Evolutionary conservation across 1,140 invertebrate genomes (phyloP).

Genomic region (Papilio aristodemus): DNA sequence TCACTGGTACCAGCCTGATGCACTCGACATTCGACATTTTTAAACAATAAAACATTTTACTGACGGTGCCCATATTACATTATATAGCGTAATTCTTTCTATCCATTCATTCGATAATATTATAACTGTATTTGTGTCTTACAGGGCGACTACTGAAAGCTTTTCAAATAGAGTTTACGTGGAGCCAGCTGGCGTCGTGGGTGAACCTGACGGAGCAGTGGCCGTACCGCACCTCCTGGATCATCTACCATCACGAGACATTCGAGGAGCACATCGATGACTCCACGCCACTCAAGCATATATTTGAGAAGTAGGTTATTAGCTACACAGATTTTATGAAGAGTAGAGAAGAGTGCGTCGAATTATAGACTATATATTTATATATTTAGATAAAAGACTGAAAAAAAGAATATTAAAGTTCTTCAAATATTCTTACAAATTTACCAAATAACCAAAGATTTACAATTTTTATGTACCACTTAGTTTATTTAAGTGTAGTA

Average conservation of each 20-base stretch:
- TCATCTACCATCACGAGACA: conserved; percentile 96
- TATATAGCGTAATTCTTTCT: too few species aligned
- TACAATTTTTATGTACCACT: conserved; percentile 12
- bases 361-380: too few species aligned
- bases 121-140: conserved; percentile 42
- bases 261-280: conserved; percentile 94
- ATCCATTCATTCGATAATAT: conserved; percentile 11
- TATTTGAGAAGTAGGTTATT: conserved; percentile 93
- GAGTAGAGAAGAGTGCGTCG: too few species aligned
- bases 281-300: conserved; percentile 89
- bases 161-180: conserved; percentile 99
- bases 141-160: conserved; percentile 95
- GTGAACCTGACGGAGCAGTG: conserved; percentile 99
- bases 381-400: too few species aligned
- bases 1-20: conserved; percentile 95
- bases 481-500: conserved; percentile 4
- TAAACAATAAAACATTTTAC: too few species aligned
- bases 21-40: too few species aligned
- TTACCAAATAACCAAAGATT: too few species aligned
- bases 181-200: conserved; percentile 98
- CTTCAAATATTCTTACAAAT: background rate
- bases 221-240: conserved; percentile 98
- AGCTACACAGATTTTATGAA: conserved; percentile 5
- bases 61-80: too few species aligned
- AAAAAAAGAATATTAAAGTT: too few species aligned